A percentile compares a stretch with the other conserved stretches of the same genome.
These are phyloP conservation scores for Tetranychus cinnabarinus DNA, from an alignment of 1,140 invertebrate genomes.

Conservation along the genomic window DNA sequence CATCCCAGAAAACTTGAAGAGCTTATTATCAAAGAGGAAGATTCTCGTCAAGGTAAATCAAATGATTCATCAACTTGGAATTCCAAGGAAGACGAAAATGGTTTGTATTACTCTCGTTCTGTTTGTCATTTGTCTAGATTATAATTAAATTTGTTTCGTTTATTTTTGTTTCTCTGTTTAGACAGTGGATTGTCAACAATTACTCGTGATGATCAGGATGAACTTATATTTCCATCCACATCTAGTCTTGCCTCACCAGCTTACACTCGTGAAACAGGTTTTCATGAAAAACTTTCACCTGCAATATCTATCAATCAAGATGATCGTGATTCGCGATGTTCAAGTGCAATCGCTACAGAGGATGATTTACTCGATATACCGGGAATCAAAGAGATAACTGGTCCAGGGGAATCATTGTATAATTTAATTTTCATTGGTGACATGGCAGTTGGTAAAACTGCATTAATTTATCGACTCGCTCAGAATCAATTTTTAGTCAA, in stretches of 20 bases:
- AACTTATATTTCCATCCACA: not conserved
- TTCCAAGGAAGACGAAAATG: too few species aligned
- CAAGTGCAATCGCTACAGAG: not conserved
- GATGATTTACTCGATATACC: not conserved
- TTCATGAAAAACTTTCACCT: not conserved
- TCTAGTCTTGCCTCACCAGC: not conserved
- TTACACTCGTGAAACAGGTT: not conserved
- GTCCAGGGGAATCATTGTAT: constrained; percentile 32
- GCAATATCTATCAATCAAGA: not conserved
- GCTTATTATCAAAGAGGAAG: too few species aligned
- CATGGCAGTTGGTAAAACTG: constrained; percentile 39
- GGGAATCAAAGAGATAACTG: constrained; percentile 5
- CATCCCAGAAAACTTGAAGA: too few species aligned
- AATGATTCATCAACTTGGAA: too few species aligned
- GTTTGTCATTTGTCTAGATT: not conserved
- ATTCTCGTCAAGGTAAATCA: too few species aligned
- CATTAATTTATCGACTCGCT: constrained; percentile 35
- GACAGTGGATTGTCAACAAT: not conserved
- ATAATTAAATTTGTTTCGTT: not conserved
- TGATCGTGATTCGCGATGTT: not conserved
- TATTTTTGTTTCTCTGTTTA: not conserved
- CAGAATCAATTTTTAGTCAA: constrained; percentile 32
- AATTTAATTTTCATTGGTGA: constrained; percentile 40
- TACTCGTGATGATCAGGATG: not conserved
- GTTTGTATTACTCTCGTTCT: too few species aligned